Evolutionary conservation across 2,888 invertebrate species (phyloP).

Genomic region (Pachycephus smyrnensis): DNA sequence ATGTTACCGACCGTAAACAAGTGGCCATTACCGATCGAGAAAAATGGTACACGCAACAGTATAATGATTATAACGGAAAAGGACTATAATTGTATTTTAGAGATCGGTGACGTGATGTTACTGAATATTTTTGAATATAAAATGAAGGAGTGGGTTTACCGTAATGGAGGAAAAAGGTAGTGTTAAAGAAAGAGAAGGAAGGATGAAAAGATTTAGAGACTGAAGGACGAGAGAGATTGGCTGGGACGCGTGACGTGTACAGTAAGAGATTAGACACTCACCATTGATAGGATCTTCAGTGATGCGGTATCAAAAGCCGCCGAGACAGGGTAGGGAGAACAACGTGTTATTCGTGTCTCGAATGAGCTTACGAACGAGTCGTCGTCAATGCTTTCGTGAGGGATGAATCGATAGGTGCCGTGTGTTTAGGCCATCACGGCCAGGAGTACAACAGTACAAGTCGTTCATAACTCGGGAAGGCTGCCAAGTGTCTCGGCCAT

Average conservation of each 20-base stretch:
- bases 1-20: background rate
- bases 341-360: background rate
- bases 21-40: background rate
- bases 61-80: background rate
- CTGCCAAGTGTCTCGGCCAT: background rate
- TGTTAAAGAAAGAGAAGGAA: background rate
- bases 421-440: background rate
- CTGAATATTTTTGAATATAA: background rate
- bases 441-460: background rate
- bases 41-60: background rate
- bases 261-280: slow-evolving; percentile 31
- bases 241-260: slow-evolving; percentile 3
- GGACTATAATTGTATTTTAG: background rate
- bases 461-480: slow-evolving; percentile 18
- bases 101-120: background rate
- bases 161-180: background rate
- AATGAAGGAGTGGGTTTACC: background rate
- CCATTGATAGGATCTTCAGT: slow-evolving; percentile 37
- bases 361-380: background rate
- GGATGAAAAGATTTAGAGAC: background rate
- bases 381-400: background rate
- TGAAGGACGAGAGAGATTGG: background rate
- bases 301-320: slow-evolving; percentile 13
- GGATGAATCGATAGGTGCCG: slow-evolving; percentile 28
- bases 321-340: slow-evolving; percentile 2